Base-by-base conservation (phyloP, 2,888 invertebrate species). In the Andrena fulva region DNA sequence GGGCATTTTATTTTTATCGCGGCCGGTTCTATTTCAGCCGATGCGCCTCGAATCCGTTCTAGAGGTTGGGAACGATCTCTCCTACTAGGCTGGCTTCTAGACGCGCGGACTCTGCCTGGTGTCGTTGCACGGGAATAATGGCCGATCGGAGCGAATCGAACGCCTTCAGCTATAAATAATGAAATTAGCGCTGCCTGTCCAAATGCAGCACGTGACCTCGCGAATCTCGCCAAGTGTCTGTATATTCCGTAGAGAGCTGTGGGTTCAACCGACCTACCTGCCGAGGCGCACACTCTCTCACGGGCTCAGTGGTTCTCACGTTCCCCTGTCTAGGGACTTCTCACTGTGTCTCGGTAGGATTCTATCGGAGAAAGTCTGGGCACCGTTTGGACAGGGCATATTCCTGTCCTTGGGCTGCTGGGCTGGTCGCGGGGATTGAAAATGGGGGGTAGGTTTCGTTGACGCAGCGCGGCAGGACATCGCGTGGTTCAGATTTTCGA, bases 191-290 rank as follows among this genome's bases (percentile, higher is more conserved):
- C 84, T 89, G 89, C 80, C 84, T 86, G 90, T 90, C 90, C 89
- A 89, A 90, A 89, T 88, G 90, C 89, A 88, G 84, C 91, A 90
- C 92, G 91, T 91, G 92, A 92, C 91, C 91, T 91, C 91, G 89
- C 90, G 88, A 89, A 89, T 89, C 90, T 88, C 86, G 91, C 91
- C 89, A 91, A 92, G 90, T 91, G 90, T 90, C 88, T 86, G 89
- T 91, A 89, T 91, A 90, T 91, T 92, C 90, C 91, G 89, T 90
- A 87, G 90, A 91, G 91, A 91, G 91, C 85, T 88, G 91, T 87
- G 88, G 88, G 90, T 91, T 91, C 91, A 88, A 87, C 89, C 91
- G 89, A 92, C 90, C 92, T 92, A 92, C 91, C 92, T 92, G 92
- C 89, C 89, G 86, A 24, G 33, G 31, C 90, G 89, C 86, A 85